Evolutionary conservation across 2,797 vertebrate genomes (phyloP).

Genomic region (Somateria mollissima): DNA sequence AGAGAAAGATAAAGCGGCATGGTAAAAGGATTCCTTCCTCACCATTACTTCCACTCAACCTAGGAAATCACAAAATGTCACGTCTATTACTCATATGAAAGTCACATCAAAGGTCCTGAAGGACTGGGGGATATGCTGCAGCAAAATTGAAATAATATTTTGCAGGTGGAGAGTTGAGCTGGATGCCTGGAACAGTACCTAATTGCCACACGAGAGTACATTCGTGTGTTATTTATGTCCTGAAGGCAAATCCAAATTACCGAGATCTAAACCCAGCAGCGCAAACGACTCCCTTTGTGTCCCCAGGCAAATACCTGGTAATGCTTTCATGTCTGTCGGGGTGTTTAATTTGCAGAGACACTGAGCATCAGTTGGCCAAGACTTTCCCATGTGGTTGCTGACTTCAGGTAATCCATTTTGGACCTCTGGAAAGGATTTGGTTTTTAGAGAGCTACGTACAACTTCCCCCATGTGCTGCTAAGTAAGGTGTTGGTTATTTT

Average conservation of each 20-base stretch:
- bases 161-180: not conserved
- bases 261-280: not conserved
- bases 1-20: not conserved
- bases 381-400: not conserved
- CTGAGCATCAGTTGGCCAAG: not conserved
- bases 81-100: not conserved
- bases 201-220: not conserved
- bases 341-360: not conserved
- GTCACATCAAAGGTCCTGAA: conserved; percentile 13
- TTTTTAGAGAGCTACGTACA: not conserved
- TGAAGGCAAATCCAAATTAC: not conserved
- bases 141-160: not conserved
- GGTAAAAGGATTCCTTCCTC: conserved; percentile 13
- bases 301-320: not conserved
- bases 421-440: not conserved
- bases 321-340: not conserved
- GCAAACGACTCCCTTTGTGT: not conserved
- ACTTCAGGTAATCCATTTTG: not conserved
- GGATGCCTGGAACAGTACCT: not conserved
- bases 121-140: not conserved
- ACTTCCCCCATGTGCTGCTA: not conserved
- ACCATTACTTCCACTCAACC: not conserved
- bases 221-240: not conserved
- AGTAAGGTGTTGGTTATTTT: not conserved
- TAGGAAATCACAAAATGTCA: not conserved